Evolutionary conservation across 2,888 invertebrate species (phyloP).

Genomic region (Sacculina carcini): DNA sequence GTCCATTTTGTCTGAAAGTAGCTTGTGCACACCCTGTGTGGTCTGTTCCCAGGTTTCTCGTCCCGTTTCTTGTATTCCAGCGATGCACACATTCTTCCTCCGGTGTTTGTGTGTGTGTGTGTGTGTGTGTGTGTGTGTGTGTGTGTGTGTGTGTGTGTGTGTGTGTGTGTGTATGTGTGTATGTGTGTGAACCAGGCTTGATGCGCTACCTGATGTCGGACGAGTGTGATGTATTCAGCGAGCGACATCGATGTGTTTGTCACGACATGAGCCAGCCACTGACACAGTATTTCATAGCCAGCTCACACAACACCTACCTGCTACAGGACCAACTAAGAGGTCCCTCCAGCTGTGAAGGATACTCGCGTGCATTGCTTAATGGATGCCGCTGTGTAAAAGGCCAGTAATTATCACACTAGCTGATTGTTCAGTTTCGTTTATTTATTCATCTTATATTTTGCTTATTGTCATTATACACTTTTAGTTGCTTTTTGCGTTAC

Average conservation of each 20-base stretch:
- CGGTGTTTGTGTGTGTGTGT: background rate
- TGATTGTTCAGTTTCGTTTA: background rate
- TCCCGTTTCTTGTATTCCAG: no score
- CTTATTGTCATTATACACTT: no score
- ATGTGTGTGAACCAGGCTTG: conserved; percentile 18
- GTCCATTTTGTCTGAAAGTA: no score
- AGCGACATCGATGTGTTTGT: conserved; percentile 19
- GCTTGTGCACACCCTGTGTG: no score
- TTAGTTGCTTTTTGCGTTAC: no score
- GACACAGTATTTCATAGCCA: conserved; percentile 26
- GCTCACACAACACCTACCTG: conserved; percentile 27
- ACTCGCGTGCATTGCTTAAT: conserved; percentile 24
- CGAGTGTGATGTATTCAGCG: conserved; percentile 27
- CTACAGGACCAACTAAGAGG: conserved; percentile 28
- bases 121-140: background rate
- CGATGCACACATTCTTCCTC: no score
- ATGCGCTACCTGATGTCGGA: conserved; percentile 21
- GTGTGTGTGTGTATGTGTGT: background rate
- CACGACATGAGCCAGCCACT: conserved; percentile 29
- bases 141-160: background rate
- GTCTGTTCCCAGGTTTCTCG: no score
- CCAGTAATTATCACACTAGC: no score
- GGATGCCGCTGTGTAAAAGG: conserved; percentile 28
- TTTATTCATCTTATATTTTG: background rate
- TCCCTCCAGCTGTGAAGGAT: conserved; percentile 26